These are phyloP conservation scores for Cistogaster globosa DNA, from an alignment of 2,888 invertebrate genomes.

Conservation along the genomic window DNA sequence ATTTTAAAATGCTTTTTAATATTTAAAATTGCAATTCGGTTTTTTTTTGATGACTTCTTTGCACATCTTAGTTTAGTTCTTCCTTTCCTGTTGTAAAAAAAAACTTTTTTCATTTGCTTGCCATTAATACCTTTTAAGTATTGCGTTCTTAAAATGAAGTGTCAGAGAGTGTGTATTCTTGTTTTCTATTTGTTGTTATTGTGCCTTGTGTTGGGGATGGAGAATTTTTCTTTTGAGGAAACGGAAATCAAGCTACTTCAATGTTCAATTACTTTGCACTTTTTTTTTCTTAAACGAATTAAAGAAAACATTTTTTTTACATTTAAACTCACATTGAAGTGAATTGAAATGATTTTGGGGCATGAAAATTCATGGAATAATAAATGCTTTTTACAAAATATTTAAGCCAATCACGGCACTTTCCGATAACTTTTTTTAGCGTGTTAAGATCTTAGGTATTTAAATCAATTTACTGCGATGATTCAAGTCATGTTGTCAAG, in stretches of 20 bases:
- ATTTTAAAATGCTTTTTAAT: conserved; percentile 21
- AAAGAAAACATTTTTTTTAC: conserved; percentile 2
- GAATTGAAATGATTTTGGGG: conserved; percentile 1
- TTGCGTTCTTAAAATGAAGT: conserved; percentile 7
- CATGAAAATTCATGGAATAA: conserved; percentile 11
- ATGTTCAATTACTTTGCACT: conserved; percentile 64
- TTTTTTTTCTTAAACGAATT: conserved; percentile 35
- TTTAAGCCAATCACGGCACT: conserved; percentile 33
- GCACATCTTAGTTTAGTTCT: neutral
- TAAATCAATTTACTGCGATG: too few species aligned
- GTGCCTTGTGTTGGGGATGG: neutral
- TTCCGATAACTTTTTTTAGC: neutral
- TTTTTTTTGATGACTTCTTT: conserved; percentile 2
- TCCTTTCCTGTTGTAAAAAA: neutral
- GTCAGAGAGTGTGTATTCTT: neutral
- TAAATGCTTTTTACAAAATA: conserved; percentile 43
- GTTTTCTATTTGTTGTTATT: neutral
- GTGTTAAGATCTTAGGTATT: neutral
- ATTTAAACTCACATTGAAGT: neutral
- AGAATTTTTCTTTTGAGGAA: conserved; percentile 16
- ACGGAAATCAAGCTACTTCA: conserved; percentile 69
- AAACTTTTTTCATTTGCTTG: neutral
- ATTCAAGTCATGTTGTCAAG: too few species aligned
- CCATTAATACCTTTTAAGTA: conserved; percentile 1
- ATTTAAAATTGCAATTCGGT: conserved; percentile 40